Evolutionary conservation across 1,140 invertebrate genomes (phyloP).

Genomic region (Ganaspis sp.): DNA sequence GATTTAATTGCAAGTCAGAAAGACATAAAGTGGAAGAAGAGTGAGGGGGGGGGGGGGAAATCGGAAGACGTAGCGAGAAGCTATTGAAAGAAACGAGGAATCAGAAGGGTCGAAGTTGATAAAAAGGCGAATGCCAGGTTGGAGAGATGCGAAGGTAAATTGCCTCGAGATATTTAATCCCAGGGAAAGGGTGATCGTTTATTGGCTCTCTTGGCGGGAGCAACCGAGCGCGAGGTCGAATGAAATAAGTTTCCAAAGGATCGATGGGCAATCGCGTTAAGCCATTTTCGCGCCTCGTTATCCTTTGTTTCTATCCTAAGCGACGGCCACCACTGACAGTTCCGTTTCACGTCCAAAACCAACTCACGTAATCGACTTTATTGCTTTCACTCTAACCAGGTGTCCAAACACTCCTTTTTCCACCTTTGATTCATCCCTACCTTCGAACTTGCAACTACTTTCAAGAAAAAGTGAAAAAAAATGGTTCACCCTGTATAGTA

Average conservation of each 20-base stretch:
- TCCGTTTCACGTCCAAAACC: slow-evolving; percentile 35
- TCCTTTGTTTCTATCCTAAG: slow-evolving; percentile 67
- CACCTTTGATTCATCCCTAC: neutral
- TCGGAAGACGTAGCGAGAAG: slow-evolving; percentile 8
- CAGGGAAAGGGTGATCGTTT: slow-evolving; percentile 69
- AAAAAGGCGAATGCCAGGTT: slow-evolving; percentile 31
- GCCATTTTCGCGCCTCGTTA: slow-evolving; percentile 73
- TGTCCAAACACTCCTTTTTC: slow-evolving; percentile 41
- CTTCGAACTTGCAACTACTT: no score
- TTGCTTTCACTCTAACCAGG: slow-evolving; percentile 37
- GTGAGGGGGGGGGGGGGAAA: slow-evolving; percentile 34
- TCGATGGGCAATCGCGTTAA: slow-evolving; percentile 71
- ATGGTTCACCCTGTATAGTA: no score
- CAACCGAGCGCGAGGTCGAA: slow-evolving; percentile 57
- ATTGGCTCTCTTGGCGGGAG: slow-evolving; percentile 65
- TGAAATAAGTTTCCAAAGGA: slow-evolving; percentile 69
- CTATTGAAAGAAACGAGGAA: slow-evolving; percentile 42
- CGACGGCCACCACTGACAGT: slow-evolving; percentile 32
- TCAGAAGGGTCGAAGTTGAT: neutral
- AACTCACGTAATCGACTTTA: slow-evolving; percentile 54
- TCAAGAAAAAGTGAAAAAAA: no score
- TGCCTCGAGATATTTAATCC: slow-evolving; percentile 73
- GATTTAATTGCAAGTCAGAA: slow-evolving; percentile 44
- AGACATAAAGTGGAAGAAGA: slow-evolving; percentile 27
- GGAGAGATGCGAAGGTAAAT: slow-evolving; percentile 60